Evolutionary conservation across 2,888 invertebrate species (phyloP), one percentile per base, ranked within the genome.

Genomic region (Apamea anceps): DNA sequence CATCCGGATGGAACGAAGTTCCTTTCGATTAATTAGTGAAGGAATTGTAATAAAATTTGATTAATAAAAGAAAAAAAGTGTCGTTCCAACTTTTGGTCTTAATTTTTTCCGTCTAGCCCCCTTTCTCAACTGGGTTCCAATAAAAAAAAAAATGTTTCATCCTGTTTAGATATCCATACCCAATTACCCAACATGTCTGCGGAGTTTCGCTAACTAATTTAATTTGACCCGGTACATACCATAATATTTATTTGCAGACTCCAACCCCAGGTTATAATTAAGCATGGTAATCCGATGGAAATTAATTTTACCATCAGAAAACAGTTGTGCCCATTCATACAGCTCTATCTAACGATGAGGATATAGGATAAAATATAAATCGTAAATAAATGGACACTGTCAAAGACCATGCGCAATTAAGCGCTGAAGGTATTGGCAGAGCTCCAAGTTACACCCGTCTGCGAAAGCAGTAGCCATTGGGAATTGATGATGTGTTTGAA

Each of bases 371-470:
- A 62, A 66, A 42, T n/a, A 63, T 57, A 57, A 72, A 75, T 72
- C 45, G 10, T 13, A 71, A 37, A 81, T 73, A 85, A 85, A 86
- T 75, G 60, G 75, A n/a, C 18, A 62, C 76, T 85, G 82, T 81
- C 82, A 82, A 48, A 86, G 57, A 51, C 75, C 66, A 72, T 45
- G 25, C 28, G 74, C 73, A 67, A 80, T 75, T 62, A 72, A 84
- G 62, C 65, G 63, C 70, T 70, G 42, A 7, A 62, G 32, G 28
- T 54, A 51, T 75, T 86, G 85, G 86, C 86, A 25, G n/a, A 28
- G 74, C 54, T 65, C 86, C 84, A 85, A 68, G 71, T 57, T 74
- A 45, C 54, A 85, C 83, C 86, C 86, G 86, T 79, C 79, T 72
- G 12, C 12, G 63, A 60, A 70, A 74, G 75, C 71, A 67, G 62